Conservation (phyloP, 2,113 vertebrate species). For the Vulpes vulpes region DNA sequence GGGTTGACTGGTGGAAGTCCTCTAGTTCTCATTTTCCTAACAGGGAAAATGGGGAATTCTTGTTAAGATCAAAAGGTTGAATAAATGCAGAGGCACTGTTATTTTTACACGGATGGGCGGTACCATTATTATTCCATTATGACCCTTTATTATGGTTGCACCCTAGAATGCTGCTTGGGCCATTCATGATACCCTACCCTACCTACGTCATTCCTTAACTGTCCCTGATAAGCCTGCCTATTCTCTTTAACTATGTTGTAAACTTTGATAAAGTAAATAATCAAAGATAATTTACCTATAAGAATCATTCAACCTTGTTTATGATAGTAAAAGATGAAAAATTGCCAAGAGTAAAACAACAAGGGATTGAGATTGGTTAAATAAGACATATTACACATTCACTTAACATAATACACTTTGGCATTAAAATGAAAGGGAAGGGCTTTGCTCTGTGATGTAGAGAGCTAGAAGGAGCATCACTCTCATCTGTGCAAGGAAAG, state of each 20-base stretch:
- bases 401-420: not conserved
- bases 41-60: not conserved
- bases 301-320: not conserved
- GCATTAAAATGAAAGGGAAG: conserved; percentile 16
- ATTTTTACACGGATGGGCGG: not conserved
- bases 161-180: not conserved
- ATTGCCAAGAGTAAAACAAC: not conserved
- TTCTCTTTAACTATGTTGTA: not conserved
- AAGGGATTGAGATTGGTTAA: not conserved
- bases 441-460: not conserved
- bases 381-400: not conserved
- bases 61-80: not conserved
- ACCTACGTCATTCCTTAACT: not conserved
- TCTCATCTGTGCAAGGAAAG: not conserved
- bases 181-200: not conserved
- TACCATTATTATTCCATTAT: not conserved
- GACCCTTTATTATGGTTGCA: not conserved
- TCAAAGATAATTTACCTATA: not conserved
- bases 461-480: not conserved
- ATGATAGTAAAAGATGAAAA: conserved; percentile 2
- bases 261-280: not conserved
- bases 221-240: not conserved
- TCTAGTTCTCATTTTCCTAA: not conserved
- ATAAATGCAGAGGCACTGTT: not conserved
- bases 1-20: not conserved